Evolutionary conservation across 35 echinoderm and acorn worm species (phyloP), one percentile per base, ranked within the genome.

Genomic region (Holothuria glaberrima): DNA sequence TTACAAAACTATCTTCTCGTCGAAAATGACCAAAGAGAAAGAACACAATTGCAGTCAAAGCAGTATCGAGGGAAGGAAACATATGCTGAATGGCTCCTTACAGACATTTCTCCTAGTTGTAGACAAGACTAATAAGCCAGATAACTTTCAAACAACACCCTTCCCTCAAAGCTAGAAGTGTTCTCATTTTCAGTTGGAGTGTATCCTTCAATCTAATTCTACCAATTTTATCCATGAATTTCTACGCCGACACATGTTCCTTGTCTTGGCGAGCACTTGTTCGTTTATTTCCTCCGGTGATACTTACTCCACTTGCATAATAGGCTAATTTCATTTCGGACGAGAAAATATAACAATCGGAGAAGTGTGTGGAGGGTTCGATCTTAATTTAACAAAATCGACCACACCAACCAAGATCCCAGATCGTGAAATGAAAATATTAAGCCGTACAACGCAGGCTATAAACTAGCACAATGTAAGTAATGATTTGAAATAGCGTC

Each of bases 231-330:
- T 12, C 50, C 41, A 78, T 33, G 74, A 78, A 38, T 78, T 48
- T 78, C 74, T 32, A n/a, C 38, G 50, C 74, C 74, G 74, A 78
- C 74, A 78, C 74, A 78, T 78, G 74, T 20, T 16, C 22, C 70
- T 33, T 30, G 38, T n/a, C 20, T 13, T 7, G 26, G 6, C 70
- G 26, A 35, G 0, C 70, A 74, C 19, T 21, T 36, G 70, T 74
- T 31, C 28, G 18, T 21, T 21, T 78, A 24, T 78, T 24, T 78
- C 74, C 74, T 20, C 74, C 41, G 74, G 74, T 78, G 38, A 29
- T 78, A 78, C 74, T 78, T 78, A 78, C 74, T 78, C 74, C 21
- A 78, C 74, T 78, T 78, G 74, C 74, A 78, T 78, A 78, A 78
- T 78, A 24, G 50, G 74, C 33, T 78, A 78, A 78, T 78, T 78